Evolutionary conservation across 2,797 vertebrate genomes (phyloP).

Genomic region (Melopsittacus undulatus): DNA sequence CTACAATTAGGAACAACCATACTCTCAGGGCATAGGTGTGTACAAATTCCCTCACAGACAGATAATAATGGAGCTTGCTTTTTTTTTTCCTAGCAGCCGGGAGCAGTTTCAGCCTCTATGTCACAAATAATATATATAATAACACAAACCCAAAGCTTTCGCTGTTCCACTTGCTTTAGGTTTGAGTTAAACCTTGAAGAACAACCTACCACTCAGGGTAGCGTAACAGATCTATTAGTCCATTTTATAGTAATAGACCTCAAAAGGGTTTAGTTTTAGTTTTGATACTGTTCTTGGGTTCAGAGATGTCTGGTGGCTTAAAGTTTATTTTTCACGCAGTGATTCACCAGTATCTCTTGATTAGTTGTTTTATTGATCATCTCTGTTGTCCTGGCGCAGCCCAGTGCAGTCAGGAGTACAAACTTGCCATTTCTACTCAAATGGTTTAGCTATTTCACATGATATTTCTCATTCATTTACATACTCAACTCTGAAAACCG

Average conservation of each 20-base stretch:
- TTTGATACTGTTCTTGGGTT: background rate
- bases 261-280: background rate
- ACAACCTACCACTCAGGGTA: background rate
- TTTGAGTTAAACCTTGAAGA: background rate
- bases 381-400: background rate
- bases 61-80: background rate
- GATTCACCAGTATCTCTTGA: background rate
- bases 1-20: conserved; percentile 43
- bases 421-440: background rate
- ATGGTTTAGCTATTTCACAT: background rate
- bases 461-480: background rate
- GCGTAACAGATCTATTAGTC: background rate
- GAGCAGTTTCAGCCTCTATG: background rate
- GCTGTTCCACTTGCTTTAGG: background rate
- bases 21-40: conserved; percentile 30
- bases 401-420: background rate
- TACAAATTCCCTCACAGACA: background rate
- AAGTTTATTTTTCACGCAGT: background rate
- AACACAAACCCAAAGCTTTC: background rate
- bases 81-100: background rate
- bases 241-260: background rate
- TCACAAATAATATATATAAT: background rate
- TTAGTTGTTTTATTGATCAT: background rate
- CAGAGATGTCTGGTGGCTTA: background rate
- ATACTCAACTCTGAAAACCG: background rate